Percentiles rank a stretch among this genome's conserved stretches.
phyloP scores from a whole-genome alignment of 2,113 vertebrate genomes.

The Alces alces region DNA sequence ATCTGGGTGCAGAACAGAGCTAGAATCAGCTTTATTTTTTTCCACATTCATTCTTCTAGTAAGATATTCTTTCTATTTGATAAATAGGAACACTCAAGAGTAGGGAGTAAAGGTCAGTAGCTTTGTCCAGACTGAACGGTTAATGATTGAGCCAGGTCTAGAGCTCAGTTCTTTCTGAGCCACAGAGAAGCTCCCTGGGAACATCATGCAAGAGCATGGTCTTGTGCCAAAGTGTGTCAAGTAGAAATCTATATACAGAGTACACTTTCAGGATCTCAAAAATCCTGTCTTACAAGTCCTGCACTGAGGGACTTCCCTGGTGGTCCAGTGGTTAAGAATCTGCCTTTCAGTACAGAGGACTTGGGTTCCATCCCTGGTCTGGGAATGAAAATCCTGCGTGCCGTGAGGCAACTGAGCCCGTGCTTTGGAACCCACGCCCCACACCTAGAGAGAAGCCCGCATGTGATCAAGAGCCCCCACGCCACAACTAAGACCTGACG shows the following conservation, averaged over 20 bases:
- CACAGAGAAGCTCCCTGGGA: not conserved
- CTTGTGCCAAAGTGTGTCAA: not conserved
- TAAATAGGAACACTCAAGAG: not conserved
- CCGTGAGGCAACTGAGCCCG: not conserved
- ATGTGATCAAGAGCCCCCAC: not conserved
- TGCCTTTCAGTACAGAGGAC: not conserved
- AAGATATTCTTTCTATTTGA: not conserved
- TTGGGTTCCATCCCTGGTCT: not conserved
- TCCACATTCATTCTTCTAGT: not conserved
- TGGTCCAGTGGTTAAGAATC: not conserved
- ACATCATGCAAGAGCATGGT: not conserved
- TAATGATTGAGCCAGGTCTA: not conserved
- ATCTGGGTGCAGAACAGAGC: not conserved
- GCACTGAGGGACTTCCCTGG: not conserved
- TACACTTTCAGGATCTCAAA: not conserved
- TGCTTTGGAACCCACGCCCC: not conserved
- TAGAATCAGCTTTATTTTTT: not conserved
- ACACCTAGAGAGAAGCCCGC: not conserved
- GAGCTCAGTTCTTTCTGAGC: not conserved
- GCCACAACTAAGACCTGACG: not conserved
- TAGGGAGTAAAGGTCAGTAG: slow-evolving; percentile 3
- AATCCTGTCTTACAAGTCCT: not conserved
- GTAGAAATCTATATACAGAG: not conserved
- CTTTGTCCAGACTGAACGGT: not conserved
- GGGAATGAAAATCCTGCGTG: not conserved